These are phyloP conservation scores for Peromyscus leucopus DNA, from an alignment of 2,113 vertebrate genomes.

Conservation along the genomic window DNA sequence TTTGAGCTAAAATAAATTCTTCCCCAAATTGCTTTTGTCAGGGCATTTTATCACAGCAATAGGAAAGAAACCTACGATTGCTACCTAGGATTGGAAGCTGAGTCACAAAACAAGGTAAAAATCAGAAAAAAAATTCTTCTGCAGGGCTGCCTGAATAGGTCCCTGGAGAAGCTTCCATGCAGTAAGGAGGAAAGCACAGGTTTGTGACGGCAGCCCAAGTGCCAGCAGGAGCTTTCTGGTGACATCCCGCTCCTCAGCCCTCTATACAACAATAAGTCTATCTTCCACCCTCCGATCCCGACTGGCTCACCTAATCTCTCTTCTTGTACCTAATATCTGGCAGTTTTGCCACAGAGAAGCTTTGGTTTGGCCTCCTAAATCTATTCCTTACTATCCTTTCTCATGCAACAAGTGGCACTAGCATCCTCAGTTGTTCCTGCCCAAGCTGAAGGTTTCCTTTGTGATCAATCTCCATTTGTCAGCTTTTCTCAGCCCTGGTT, in stretches of 20 bases:
- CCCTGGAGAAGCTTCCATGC: neutral
- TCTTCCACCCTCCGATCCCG: neutral
- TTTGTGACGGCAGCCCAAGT: neutral
- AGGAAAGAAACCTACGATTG: neutral
- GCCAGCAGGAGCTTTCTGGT: neutral
- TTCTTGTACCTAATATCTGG: neutral
- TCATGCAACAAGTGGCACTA: neutral
- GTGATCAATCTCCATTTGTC: neutral
- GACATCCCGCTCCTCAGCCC: neutral
- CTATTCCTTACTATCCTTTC: neutral
- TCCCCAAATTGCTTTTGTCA: neutral
- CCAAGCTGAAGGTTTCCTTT: neutral
- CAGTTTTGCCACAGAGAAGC: neutral
- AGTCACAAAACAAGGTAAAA: neutral
- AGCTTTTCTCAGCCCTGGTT: neutral
- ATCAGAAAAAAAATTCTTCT: neutral
- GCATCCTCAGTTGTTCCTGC: neutral
- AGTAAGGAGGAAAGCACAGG: fast-evolving
- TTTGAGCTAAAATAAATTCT: neutral
- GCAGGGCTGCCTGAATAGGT: neutral
- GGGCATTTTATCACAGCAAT: neutral
- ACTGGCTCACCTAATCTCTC: neutral
- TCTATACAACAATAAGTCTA: neutral
- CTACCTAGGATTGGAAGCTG: neutral
- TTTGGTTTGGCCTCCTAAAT: neutral